phyloP scores from a whole-genome alignment of 2,888 invertebrate genomes.

The Drosophila koepferae region DNA sequence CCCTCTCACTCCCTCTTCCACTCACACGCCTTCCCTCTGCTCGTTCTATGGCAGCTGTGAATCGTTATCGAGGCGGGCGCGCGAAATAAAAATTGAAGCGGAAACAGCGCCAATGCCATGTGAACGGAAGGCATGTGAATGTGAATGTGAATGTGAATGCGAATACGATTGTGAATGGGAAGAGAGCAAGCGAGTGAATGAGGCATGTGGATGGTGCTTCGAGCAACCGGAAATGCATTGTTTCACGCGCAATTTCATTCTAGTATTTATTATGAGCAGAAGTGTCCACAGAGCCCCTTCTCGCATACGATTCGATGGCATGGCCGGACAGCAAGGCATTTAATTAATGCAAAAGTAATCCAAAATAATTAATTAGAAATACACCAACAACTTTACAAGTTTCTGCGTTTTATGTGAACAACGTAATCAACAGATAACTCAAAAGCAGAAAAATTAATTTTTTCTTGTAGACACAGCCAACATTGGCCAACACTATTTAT shows the following conservation, averaged over 20 bases:
- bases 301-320: background rate
- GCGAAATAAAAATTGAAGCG: conserved; percentile 48
- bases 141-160: conserved; percentile 14
- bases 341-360: conserved; percentile 64
- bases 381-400: background rate
- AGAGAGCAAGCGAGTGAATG: background rate
- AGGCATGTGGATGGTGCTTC: conserved; percentile 19
- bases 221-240: conserved; percentile 73
- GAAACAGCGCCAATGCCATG: conserved; percentile 53
- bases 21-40: background rate
- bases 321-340: conserved; percentile 27
- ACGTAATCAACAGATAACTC: background rate
- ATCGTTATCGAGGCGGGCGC: conserved; percentile 58
- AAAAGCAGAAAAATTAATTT: background rate
- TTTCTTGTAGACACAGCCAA: background rate
- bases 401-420: background rate
- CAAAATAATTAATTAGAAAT: conserved; percentile 66
- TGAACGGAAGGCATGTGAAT: conserved; percentile 4
- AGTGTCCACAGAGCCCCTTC: background rate
- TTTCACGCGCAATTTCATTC: conserved; percentile 76
- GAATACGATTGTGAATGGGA: conserved; percentile 2
- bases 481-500: background rate
- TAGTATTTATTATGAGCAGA: conserved; percentile 52
- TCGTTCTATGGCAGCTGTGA: conserved; percentile 30
- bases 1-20: background rate